Base-by-base conservation (phyloP, 2,888 invertebrate genomes). In the Ichneumon xanthorius region DNA sequence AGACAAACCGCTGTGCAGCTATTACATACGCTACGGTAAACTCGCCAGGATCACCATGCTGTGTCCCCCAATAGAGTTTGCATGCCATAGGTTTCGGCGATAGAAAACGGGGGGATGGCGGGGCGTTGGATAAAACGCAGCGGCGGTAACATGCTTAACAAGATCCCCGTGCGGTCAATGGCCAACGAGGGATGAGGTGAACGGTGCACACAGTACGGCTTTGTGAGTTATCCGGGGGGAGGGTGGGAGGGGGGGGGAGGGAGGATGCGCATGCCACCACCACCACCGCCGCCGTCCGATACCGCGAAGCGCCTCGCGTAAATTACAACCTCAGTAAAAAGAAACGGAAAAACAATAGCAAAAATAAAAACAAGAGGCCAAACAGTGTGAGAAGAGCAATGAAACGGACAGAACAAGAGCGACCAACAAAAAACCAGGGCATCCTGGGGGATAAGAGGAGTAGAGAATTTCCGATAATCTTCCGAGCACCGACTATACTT, bases 71-170 rank as follows among this genome's bases (percentile, higher is more conserved):
- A 48, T 40, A 37, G 78, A 80, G 80, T 73, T 77, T 77, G 72
- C 80, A 67, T 55, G 53, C 77, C 63, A 80, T 76, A 50, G 40
- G 72, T 80, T 71, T 77, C 53, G 71, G 55, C 63, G 71, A 50
- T 40, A 19, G 26, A 68, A 48, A 45, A 53, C 68, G 45, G 45
- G n/a, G 37, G 26, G 37, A 55, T 37, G 37, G 40, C 14, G n/a
- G 67, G 45, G 53, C 79, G 77, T 68, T 68, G 63, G 82, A 82
- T 85, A 82, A 85, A 85, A 85, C 79, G 80, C 77, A 67, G 83
- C 68, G 73, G 85, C 87, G 80, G 81, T 86, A 86, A 83, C 88
- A 80, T 87, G 86, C 86, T 88, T 86, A 90, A 90, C 89, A 89
- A 90, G 88, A 89, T 90, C 84, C 82, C 63, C 78, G 67, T 85